These are phyloP conservation scores for Hyles lineata DNA, from an alignment of 2,888 invertebrate species.

Conservation along the genomic window DNA sequence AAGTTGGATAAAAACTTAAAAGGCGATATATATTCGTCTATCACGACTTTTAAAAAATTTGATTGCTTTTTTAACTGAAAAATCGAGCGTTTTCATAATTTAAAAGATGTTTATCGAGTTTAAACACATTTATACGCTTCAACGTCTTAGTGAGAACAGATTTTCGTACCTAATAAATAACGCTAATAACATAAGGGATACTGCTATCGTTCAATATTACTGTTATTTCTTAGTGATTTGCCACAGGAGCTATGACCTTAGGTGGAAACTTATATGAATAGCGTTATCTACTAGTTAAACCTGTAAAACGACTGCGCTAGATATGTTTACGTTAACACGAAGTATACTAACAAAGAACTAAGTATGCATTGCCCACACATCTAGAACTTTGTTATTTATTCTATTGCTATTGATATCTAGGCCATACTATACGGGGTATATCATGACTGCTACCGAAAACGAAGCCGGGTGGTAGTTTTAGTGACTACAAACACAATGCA, in stretches of 20 bases:
- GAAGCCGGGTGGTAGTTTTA: no score
- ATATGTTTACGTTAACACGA: background rate
- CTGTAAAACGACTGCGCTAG: background rate
- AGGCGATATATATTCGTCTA: background rate
- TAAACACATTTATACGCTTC: background rate
- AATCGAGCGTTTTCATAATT: background rate
- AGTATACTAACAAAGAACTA: background rate
- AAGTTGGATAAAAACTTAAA: background rate
- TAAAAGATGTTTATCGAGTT: conserved; percentile 10
- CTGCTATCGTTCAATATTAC: background rate
- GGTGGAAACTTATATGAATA: background rate
- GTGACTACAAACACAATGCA: no score
- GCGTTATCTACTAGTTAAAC: background rate
- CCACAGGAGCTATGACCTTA: conserved; percentile 4
- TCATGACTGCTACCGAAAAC: no score
- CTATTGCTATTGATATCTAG: no score
- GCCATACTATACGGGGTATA: no score
- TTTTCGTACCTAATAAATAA: background rate
- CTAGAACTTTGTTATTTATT: no score
- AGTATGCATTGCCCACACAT: background rate
- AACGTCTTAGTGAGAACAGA: background rate
- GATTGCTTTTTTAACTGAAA: conserved; percentile 2
- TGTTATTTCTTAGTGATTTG: conserved; percentile 1
- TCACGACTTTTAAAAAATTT: background rate
- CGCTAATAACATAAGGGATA: background rate